Conservation (phyloP, 2,888 invertebrate genomes). For the Oegoconia quadripuncta region DNA sequence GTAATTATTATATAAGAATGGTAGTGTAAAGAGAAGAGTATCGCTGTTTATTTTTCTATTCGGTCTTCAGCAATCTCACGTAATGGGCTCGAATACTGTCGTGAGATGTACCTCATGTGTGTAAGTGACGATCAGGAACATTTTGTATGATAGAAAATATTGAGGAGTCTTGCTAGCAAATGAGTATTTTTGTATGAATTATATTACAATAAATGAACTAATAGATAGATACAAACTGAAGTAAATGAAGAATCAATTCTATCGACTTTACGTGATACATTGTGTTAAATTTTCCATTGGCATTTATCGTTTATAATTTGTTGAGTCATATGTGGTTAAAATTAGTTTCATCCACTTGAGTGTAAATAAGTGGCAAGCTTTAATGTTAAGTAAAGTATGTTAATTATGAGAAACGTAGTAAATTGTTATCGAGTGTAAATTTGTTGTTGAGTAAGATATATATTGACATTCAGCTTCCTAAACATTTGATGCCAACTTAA, state of each 20-base stretch:
- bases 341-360: constrained; percentile 28
- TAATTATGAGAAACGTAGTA: constrained; percentile 54
- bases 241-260: constrained; percentile 1
- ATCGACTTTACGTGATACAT: constrained; percentile 33
- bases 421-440: constrained; percentile 66
- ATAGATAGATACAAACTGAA: constrained; percentile 7
- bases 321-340: constrained; percentile 24
- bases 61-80: constrained; percentile 39
- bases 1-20: constrained; percentile 35
- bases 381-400: constrained; percentile 68
- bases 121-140: constrained; percentile 1
- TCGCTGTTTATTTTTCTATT: constrained; percentile 64
- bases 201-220: constrained; percentile 13
- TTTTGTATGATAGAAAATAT: background rate
- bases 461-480: constrained; percentile 52
- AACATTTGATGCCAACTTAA: constrained; percentile 44
- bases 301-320: constrained; percentile 47
- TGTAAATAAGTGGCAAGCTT: constrained; percentile 63
- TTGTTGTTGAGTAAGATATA: constrained; percentile 58
- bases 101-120: constrained; percentile 6
- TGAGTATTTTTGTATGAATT: constrained; percentile 38
- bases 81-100: constrained; percentile 23
- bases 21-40: constrained; percentile 20
- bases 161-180: constrained; percentile 23
- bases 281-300: constrained; percentile 42